Evolutionary conservation across 1,140 invertebrate species (phyloP).

Genomic region (Manduca sexta): DNA sequence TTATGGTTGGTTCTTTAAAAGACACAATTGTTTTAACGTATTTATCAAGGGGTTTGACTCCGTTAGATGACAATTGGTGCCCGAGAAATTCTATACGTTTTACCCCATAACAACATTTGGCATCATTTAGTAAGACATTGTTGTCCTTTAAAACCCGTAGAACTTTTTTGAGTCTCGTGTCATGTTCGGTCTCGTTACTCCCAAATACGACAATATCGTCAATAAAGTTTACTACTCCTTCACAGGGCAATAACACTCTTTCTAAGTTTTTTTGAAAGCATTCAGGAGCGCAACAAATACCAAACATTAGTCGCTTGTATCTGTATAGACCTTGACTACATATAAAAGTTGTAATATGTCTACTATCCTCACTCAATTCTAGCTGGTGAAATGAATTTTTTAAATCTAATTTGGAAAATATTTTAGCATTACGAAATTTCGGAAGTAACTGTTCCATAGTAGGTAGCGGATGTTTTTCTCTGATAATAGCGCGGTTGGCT

Average conservation of each 20-base stretch:
- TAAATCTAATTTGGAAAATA: slow-evolving; percentile 23
- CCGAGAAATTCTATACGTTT: slow-evolving; percentile 51
- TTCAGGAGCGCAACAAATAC: slow-evolving; percentile 39
- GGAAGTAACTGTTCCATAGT: slow-evolving; percentile 39
- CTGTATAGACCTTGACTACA: slow-evolving; percentile 38
- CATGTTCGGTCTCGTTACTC: not conserved
- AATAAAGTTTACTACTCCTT: slow-evolving; percentile 29
- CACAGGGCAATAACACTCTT: slow-evolving; percentile 24
- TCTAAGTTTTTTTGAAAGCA: slow-evolving; percentile 52
- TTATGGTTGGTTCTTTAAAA: slow-evolving; percentile 37
- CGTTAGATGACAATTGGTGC: slow-evolving; percentile 35
- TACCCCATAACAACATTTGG: slow-evolving; percentile 10
- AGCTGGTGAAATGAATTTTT: slow-evolving; percentile 33
- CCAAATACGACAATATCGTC: slow-evolving; percentile 12
- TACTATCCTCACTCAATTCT: slow-evolving; percentile 29
- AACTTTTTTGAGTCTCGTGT: not conserved
- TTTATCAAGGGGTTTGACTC: slow-evolving; percentile 29
- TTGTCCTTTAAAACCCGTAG: not conserved
- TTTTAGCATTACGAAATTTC: slow-evolving; percentile 21
- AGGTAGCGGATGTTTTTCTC: slow-evolving; percentile 46
- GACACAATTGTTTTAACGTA: slow-evolving; percentile 33
- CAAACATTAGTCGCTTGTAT: slow-evolving; percentile 45
- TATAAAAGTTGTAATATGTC: slow-evolving; percentile 47
- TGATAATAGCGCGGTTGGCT: slow-evolving; percentile 40
- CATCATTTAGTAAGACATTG: slow-evolving; percentile 21